Conservation (phyloP, 2,113 vertebrate genomes). For the Hassar affinis region DNA sequence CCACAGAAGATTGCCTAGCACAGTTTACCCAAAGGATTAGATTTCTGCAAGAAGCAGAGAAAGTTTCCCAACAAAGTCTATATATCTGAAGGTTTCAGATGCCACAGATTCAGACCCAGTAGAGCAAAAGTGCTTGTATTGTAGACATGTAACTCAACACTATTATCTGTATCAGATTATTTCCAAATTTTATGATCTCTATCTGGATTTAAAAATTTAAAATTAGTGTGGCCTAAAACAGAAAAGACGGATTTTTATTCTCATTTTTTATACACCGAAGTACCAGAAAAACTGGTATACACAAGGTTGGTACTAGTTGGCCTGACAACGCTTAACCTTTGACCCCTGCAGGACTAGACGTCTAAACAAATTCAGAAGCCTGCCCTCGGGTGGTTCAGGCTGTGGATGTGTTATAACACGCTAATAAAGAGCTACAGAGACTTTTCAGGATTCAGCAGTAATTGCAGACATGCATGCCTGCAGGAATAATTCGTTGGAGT, state of each 20-base stretch:
- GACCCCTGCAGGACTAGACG: constrained; percentile 29
- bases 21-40: background rate
- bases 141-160: background rate
- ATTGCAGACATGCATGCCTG: constrained; percentile 22
- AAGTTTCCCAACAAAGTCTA: background rate
- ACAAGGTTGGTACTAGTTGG: background rate
- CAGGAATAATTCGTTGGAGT: background rate
- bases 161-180: background rate
- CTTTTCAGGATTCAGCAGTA: constrained; percentile 24
- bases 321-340: constrained; percentile 52
- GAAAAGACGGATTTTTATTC: background rate
- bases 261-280: background rate
- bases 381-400: constrained; percentile 20
- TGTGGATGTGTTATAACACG: constrained; percentile 34
- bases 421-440: constrained; percentile 4
- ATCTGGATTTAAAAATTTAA: background rate
- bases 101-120: background rate
- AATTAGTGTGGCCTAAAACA: background rate
- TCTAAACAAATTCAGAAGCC: constrained; percentile 32
- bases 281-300: background rate
- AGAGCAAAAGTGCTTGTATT: background rate
- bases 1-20: constrained; percentile 41
- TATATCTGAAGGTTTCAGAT: background rate
- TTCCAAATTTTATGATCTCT: background rate
- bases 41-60: background rate